Conservation (phyloP, 2,888 invertebrate species). For the Dynastes tityus region DNA sequence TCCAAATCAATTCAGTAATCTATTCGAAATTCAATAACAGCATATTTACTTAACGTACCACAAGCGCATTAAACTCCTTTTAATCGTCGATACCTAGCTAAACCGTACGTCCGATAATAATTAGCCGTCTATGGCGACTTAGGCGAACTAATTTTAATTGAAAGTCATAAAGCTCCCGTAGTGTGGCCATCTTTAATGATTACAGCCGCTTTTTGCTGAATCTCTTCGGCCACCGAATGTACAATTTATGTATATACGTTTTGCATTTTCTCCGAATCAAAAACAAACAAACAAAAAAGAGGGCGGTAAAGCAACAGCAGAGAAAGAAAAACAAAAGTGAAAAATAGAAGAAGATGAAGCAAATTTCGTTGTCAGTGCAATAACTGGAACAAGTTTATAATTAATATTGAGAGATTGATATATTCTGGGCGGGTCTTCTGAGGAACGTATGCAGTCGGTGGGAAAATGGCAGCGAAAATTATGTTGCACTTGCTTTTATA, state of each 20-base stretch:
- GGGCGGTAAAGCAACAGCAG: background rate
- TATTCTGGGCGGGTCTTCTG: conserved; percentile 41
- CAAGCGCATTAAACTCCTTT: too few relatives aligned
- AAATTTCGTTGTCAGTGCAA: background rate
- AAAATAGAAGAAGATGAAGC: background rate
- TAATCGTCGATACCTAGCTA: too few relatives aligned
- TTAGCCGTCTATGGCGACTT: background rate
- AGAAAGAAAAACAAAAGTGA: background rate
- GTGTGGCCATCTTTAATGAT: background rate
- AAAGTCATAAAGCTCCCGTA: conserved; percentile 14
- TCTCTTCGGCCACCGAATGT: background rate
- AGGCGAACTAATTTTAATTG: background rate
- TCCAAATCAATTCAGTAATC: too few relatives aligned
- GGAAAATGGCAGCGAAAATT: conserved; percentile 3
- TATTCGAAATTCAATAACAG: too few relatives aligned
- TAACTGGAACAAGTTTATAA: conserved; percentile 43
- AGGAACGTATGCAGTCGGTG: background rate
- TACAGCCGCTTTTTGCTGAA: conserved; percentile 11
- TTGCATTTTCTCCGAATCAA: background rate
- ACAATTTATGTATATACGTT: conserved; percentile 10
- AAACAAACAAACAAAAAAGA: background rate
- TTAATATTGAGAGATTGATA: conserved; percentile 47
- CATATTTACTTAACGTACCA: too few relatives aligned
- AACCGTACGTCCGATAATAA: too few relatives aligned
- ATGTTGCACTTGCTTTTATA: conserved; percentile 12